Conservation (phyloP, 2,888 invertebrate species). For the Nymphalis c-album region DNA sequence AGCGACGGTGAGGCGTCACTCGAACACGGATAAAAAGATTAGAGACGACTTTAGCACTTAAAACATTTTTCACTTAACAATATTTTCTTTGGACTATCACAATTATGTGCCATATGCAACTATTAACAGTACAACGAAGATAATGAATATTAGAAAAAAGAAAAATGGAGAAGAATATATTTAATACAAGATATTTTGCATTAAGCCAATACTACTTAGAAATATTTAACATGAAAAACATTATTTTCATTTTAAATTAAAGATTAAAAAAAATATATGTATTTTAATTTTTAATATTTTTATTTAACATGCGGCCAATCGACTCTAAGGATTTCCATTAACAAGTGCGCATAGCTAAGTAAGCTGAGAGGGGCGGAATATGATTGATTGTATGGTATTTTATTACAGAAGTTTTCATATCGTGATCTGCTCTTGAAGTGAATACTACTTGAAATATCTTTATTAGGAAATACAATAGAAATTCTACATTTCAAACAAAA, state of each 20-base stretch:
- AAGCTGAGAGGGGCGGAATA: slow-evolving; percentile 63
- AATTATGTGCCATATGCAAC: neutral
- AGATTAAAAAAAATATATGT: too few species aligned
- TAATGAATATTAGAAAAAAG: too few species aligned
- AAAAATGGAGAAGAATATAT: too few species aligned
- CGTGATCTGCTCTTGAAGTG: slow-evolving; percentile 42
- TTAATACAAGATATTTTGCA: too few species aligned
- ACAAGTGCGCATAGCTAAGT: slow-evolving; percentile 69
- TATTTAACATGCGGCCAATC: slow-evolving; percentile 26
- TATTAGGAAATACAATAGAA: slow-evolving; percentile 20
- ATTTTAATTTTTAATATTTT: neutral
- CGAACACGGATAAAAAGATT: slow-evolving; percentile 18
- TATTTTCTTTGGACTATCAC: neutral
- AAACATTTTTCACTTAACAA: neutral
- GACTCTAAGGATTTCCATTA: slow-evolving; percentile 56
- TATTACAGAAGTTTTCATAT: slow-evolving; percentile 60
- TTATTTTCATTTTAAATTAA: too few species aligned
- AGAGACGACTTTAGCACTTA: slow-evolving; percentile 12
- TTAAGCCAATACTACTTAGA: too few species aligned
- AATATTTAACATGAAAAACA: too few species aligned
- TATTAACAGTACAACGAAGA: too few species aligned
- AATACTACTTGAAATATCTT: slow-evolving; percentile 25
- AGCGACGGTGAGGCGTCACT: slow-evolving; percentile 66
- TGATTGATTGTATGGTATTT: slow-evolving; percentile 77
- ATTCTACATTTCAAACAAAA: slow-evolving; percentile 19